These are phyloP conservation scores for Spisula subtruncata DNA, from an alignment of 2,888 invertebrate genomes.

Conservation along the genomic window DNA sequence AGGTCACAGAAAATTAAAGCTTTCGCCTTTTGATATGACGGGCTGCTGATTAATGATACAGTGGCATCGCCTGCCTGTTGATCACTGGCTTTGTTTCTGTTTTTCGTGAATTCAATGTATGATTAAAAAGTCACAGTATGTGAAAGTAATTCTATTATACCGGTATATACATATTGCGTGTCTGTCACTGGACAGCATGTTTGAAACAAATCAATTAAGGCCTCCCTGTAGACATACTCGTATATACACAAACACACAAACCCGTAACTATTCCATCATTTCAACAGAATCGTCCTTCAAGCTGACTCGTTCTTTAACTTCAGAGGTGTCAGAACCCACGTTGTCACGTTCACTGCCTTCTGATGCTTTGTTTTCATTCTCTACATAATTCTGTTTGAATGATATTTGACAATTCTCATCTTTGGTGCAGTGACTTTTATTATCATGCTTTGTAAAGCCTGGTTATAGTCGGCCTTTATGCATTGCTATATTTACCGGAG, in stretches of 20 bases:
- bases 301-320: background rate
- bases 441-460: too few species aligned
- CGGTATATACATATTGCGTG: background rate
- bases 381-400: background rate
- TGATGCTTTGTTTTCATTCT: background rate
- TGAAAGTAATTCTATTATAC: background rate
- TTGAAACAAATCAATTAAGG: background rate
- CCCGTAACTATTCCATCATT: background rate
- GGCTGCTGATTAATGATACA: background rate
- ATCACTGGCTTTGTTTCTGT: slow-evolving; percentile 5
- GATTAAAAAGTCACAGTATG: background rate
- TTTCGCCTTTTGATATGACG: background rate
- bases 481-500: too few species aligned
- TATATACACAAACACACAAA: background rate
- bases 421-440: too few species aligned
- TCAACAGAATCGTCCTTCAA: background rate
- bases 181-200: background rate
- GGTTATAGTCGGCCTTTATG: too few species aligned
- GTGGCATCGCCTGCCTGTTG: background rate
- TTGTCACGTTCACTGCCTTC: background rate
- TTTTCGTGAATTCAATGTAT: background rate
- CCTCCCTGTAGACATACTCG: too few species aligned
- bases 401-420: too few species aligned
- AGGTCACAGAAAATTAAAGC: background rate
- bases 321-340: background rate